Percentiles rank a stretch among this genome's conserved stretches.
Conservation (phyloP, 2,888 invertebrate species). For the Chaitophorus viminalis region DNA sequence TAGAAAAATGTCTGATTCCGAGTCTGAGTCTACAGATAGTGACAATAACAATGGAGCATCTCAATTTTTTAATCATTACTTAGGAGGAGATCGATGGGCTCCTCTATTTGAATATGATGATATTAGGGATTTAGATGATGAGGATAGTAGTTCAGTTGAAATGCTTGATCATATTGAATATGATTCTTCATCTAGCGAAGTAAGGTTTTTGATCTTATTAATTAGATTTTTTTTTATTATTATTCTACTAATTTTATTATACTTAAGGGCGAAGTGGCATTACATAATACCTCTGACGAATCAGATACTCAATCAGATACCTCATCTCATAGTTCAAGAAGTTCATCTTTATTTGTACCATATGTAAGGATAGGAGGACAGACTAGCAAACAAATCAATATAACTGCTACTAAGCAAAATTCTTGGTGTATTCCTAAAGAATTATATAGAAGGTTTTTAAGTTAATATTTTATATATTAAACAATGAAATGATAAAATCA, state of each 20-base stretch:
- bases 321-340: not conserved
- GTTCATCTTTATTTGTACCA: not conserved
- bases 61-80: not conserved
- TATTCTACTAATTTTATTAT: not conserved
- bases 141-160: not conserved
- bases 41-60: not conserved
- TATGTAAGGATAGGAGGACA: too few species aligned
- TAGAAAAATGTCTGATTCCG: constrained; percentile 17
- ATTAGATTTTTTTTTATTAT: not conserved
- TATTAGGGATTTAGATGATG: not conserved
- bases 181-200: not conserved
- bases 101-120: not conserved
- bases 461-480: not conserved
- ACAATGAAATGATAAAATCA: not conserved
- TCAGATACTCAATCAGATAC: not conserved
- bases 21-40: not conserved
- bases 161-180: too few species aligned
- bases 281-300: not conserved
- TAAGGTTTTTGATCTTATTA: not conserved
- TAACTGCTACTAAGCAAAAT: not conserved
- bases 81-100: too few species aligned
- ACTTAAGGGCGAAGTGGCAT: not conserved
- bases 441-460: constrained; percentile 35
- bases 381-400: not conserved
- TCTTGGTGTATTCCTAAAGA: constrained; percentile 6